Base-by-base conservation (phyloP, 1,140 invertebrate species). In the Aphaenogaster ashmeadi region DNA sequence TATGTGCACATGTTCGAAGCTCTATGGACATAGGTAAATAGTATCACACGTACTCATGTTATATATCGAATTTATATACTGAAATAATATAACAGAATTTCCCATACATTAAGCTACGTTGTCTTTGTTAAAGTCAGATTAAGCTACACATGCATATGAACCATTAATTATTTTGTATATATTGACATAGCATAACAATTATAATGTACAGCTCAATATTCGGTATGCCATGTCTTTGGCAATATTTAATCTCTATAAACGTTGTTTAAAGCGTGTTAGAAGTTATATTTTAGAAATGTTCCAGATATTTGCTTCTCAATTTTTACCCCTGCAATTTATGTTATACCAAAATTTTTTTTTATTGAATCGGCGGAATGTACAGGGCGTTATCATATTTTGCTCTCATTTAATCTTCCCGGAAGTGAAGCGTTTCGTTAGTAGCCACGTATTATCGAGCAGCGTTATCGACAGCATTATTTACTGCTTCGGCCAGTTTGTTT, bases 391-490 rank as follows among this genome's bases (percentile, higher is more conserved):
- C 64, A 64, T 87, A 87, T 83, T 89, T 89, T 89, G 72, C 58
- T 89, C 60, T 77, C 27, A 56, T 87, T 89, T 87, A 89, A 89
- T 89, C 83, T 87, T 58, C 71, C n/a, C 78, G 67, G 77, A 66
- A 83, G 75, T 62, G 79, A 83, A 83, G 52, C 87, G 18, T 62
- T 69, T 84, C 67, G 52, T 86, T 79, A 67, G 21, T 21, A 66
- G 62, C 54, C 27, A 56, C 67, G 56, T 88, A 88, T 88, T 87
- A 87, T 87, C 77, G 78, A 54, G 38, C 62, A 75, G 69, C 69
- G 58, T 81, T 87, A 89, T 87, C 88, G 86, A 87, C 71, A 77
- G 8, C 41, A 41, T 87, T 89, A 89, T 88, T 87, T 87, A 87
- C 74, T 64, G 67, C 66, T 21, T 56, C 50, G 27, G 21, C 56